A percentile compares a stretch with the other conserved stretches of the same genome.
These are phyloP conservation scores for Betta splendens DNA, from an alignment of 2,797 vertebrate species.

Conservation along the genomic window DNA sequence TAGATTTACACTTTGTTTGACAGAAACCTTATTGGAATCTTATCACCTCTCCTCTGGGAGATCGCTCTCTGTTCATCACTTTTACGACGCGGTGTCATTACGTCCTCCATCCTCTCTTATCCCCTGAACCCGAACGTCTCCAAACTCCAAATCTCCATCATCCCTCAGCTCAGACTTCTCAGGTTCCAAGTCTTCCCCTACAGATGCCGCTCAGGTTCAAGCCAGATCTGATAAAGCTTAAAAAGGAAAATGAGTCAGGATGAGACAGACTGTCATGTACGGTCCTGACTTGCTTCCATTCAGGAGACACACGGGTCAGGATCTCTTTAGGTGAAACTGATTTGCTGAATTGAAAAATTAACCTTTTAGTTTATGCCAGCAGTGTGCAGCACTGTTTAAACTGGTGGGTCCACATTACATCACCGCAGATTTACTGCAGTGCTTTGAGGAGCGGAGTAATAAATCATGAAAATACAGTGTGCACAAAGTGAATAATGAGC, in stretches of 20 bases:
- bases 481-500: no score
- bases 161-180: slow-evolving; percentile 31
- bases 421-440: no score
- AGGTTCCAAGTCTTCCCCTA: background rate
- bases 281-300: slow-evolving; percentile 23
- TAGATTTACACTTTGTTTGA: slow-evolving; percentile 30
- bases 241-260: slow-evolving; percentile 27
- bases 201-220: slow-evolving; percentile 9
- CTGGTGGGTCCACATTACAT: no score
- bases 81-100: slow-evolving; percentile 32
- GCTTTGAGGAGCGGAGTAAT: no score
- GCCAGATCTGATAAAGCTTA: slow-evolving; percentile 49
- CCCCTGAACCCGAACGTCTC: slow-evolving; percentile 8
- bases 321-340: background rate
- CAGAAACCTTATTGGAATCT: slow-evolving; percentile 34
- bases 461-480: no score
- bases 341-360: background rate
- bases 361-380: background rate
- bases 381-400: background rate
- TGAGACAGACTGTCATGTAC: slow-evolving; percentile 9
- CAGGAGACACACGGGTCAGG: background rate
- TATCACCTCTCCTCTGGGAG: slow-evolving; percentile 23
- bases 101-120: slow-evolving; percentile 34
- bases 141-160: slow-evolving; percentile 23
- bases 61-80: slow-evolving; percentile 11